Base-by-base conservation (phyloP, 92 coral and sea anemone genomes). In the Epizoanthus rinbou region DNA sequence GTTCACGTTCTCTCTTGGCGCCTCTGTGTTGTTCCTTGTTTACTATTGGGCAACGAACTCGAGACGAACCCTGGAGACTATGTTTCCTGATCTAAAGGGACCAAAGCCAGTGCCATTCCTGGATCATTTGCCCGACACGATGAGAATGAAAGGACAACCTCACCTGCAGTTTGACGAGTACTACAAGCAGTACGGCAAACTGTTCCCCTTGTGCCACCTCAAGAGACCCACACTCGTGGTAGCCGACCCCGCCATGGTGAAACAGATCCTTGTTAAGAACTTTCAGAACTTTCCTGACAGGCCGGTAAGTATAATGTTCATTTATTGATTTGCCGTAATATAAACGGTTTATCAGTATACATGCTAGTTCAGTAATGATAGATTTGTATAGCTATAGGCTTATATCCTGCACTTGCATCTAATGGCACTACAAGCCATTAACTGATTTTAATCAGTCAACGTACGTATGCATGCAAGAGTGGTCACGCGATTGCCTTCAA, bases 61-160 rank as follows among this genome's bases (percentile, higher is more conserved):
- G 47, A 66, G 72, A 22, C 88, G 91, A 31, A 58, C 23, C 13
- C 78, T 91, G 14, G 79, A 65, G 28, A 41, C 81, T 3, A 73
- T 64, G 23, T 91, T 88, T 84, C 87, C 87, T 9, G 72, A 75
- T n/a, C 14, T 91, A 14, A 87, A 87, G 45, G 91, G 91, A 15
- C 94, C 94, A 1, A 91, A 88, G 17, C 94, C 91, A 28, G 75
- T 80, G 64, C 91, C 94, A n/a, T 91, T 91, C 74, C 8, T 91
- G 9, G 88, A 83, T 54, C 70, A 68, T 58, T 11, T 88, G 43
- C 83, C 79, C 8, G 79, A 78, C 57, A 37, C 80, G 4, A 41
- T 88, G 35, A 69, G 68, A 73, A 35, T 35, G 18, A 82, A 73
- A 69, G 90, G 90, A 5, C 73, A 82, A 45, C 58, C 82, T 16